Evolutionary conservation across 2,113 vertebrate genomes (phyloP), one percentile per base, ranked within the genome.

Genomic region (Semnopithecus entellus): DNA sequence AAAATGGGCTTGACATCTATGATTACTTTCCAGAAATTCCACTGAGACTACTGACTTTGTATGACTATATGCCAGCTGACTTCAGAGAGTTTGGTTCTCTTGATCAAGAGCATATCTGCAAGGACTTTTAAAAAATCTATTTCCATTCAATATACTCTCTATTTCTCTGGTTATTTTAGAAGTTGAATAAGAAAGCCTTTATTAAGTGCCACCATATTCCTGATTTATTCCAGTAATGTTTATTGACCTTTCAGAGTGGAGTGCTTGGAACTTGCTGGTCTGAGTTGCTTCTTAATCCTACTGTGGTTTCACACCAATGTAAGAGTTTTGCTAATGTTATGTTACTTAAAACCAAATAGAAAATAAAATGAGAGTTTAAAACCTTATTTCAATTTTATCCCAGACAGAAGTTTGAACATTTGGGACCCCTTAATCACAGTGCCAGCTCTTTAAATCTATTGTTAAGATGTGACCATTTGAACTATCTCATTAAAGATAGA

Each of bases 281-380:
- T 91, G 75, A 75, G 89, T 92, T 80, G 68, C 91, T 95, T 90
- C 79, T 93, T 97, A 98, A 97, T 97, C 93, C 89, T 70, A 82
- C 82, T 95, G 96, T 97, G 96, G 95, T 96, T 97, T 97, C 96
- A 97, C 93, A 95, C 95, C 93, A 86, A 79, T 83, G 43, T 75
- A 75, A 97, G 79, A 95, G 73, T 97, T 90, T 96, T 94, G 43
- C 93, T 96, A 93, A 97, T 50, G 70, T 91, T 91, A 82, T 48
- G 52, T 68, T 73, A 95, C 76, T 85, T 88, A 95, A 96, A 95
- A 86, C 73, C 86, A 48, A 48, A 43, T 87, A 86, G 61, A 94
- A 96, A 93, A 92, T 92, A 85, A 91, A 91, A 87, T 35, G 55
- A 76, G 52, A 92, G 68, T 59, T 50, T 92, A 87, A 94, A 96